Base-by-base conservation (phyloP, 2,888 invertebrate genomes). In the Listrodromus nycthemerus region DNA sequence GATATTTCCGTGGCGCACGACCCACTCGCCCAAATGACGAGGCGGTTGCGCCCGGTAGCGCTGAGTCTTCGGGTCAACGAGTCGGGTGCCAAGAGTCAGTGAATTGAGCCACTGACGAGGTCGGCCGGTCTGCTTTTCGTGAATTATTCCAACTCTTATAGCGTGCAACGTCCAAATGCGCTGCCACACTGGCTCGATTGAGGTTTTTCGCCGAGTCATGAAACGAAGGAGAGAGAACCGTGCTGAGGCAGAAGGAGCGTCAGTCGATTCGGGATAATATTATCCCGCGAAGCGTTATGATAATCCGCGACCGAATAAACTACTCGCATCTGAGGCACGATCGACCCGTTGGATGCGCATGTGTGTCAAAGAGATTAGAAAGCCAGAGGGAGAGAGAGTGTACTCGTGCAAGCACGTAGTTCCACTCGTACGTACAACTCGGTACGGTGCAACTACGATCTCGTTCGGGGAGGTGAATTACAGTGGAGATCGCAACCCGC, bases 301-400 rank as follows among this genome's bases (percentile, higher is more conserved):
- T 75, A 41, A 75, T 70, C 37, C 55, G 30, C 55, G 50, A 75
- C 66, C 37, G 76, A 70, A 66, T 75, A 76, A 55, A 65, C 48
- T 81, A 52, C 41, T 66, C 65, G 21, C 37, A 55, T 70, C 55
- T 76, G 21, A 37, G 65, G 70, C 13, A 37, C 45, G 45, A 63
- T 65, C 55, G 30, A 63, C 41, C 41, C 13, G 55, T 10, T 19
- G 45, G 19, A 10, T 27, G 61, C 50, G 45, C 52, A 71, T 79
- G 37, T 79, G 52, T 79, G 79, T 70, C 80, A 50, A 75, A 69
- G 80, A 70, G 80, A 85, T 85, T 80, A 85, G 82, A 66, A 77
- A 76, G 70, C 37, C 58, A 33, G 70, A 41, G 55, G 27, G 41
- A 21, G 21, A 21, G 55, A 55, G 45, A 16, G 45, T 48, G 55